Conservation (phyloP, 2,888 invertebrate species). For the Sisyra nigra region DNA sequence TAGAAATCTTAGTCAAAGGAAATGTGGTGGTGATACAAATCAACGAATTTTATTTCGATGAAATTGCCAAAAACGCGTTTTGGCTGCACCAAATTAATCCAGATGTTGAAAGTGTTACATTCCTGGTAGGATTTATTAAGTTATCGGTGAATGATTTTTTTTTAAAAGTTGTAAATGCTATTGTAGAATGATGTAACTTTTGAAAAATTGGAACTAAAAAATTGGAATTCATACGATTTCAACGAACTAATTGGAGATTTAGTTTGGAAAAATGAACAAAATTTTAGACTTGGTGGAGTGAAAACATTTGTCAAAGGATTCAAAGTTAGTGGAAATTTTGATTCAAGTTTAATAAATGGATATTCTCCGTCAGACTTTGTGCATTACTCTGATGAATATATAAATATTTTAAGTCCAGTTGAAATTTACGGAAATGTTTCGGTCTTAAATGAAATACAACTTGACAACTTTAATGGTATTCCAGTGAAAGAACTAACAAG, state of each 20-base stretch:
- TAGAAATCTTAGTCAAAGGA: slow-evolving; percentile 2
- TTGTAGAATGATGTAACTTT: slow-evolving; percentile 16
- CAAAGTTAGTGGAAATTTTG: slow-evolving; percentile 19
- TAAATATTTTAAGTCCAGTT: too few relatives aligned
- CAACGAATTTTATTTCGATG: background rate
- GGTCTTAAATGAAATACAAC: background rate
- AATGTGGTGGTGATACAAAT: background rate
- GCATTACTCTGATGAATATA: too few relatives aligned
- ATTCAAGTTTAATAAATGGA: slow-evolving; percentile 25
- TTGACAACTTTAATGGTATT: background rate
- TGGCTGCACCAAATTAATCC: background rate
- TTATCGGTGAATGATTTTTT: too few relatives aligned
- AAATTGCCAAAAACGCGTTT: background rate
- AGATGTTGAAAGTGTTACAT: background rate
- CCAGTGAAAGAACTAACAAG: background rate
- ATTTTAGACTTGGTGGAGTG: slow-evolving; percentile 17
- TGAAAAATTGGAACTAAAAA: slow-evolving; percentile 18
- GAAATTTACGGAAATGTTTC: too few relatives aligned
- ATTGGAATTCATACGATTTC: slow-evolving; percentile 24
- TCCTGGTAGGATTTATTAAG: too few relatives aligned
- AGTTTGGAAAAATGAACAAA: slow-evolving; percentile 24
- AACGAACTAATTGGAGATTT: slow-evolving; percentile 25
- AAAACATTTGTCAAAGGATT: slow-evolving; percentile 24
- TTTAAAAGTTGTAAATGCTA: background rate
- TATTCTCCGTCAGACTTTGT: too few relatives aligned